Evolutionary conservation across 2,888 invertebrate species (phyloP), one percentile per base, ranked within the genome.

Genomic region (Andrena dorsata): DNA sequence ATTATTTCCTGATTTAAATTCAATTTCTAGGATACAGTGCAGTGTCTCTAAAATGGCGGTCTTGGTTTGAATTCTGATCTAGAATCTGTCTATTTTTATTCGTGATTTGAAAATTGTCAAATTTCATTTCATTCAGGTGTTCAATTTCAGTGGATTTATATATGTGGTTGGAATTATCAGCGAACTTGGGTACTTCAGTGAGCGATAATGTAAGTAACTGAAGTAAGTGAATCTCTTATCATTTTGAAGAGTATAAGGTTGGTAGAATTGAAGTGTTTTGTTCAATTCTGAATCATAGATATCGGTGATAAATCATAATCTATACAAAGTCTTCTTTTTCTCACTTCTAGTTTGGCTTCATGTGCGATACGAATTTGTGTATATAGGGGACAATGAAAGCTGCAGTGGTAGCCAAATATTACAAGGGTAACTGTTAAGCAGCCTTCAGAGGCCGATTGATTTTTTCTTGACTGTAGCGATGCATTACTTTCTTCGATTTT

Each of bases 1-100:
- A 78, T 53, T 28, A 10, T 53, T 63, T 47, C 66, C 60, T 8
- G 3, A 10, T 66, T 35, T 35, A 61, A 66, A 77, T 61, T 41
- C 26, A 41, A 30, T 60, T 23, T 2, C 5, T 26, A 20, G 6
- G 10, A 6, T 26, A 1, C 26, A 4, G n/a, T 13, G 13, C 16
- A 5, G 30, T 16, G 26, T 10, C 28, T 60, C 16, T 16, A 4
- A 63, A 8, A 28, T 10, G 1, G 23, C 10, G 1, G 5, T n/a
- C 7, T n/a, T 0, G 51, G 20, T 51, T n/a, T 2, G 2, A 20
- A 51, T 51, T 51, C 20, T 20, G 7, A 20, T 51, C 8, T 20
- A 51, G 41, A 41, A 41, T 41, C 41, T 16, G 5, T 41, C 41
- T 13, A 1, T 5, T 41, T 41, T 41, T 16, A 41, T 41, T 20